These are phyloP conservation scores for Anabacerthia variegaticeps DNA, from an alignment of 2,797 vertebrate species.

Conservation along the genomic window DNA sequence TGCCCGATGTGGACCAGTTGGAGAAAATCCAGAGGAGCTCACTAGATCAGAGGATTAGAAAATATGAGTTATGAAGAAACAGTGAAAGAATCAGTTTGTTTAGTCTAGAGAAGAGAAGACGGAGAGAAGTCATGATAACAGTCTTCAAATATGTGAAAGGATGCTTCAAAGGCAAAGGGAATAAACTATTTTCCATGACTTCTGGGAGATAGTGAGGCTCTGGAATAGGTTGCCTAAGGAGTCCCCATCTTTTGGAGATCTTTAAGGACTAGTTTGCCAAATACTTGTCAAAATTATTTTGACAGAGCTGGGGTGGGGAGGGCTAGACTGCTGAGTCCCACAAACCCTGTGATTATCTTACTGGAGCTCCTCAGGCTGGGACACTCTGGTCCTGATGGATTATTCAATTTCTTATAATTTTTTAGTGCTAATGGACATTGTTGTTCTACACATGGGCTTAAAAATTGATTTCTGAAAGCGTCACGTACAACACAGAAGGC, in stretches of 20 bases:
- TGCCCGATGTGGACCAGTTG: not conserved
- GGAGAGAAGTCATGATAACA: conserved; percentile 44
- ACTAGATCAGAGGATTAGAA: conserved; percentile 61
- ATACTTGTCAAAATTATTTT: not conserved
- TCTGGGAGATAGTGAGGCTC: not conserved
- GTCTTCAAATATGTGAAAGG: conserved; percentile 49
- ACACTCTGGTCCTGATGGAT: not conserved
- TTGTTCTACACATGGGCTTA: not conserved
- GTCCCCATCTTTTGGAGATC: not conserved
- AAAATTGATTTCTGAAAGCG: not conserved
- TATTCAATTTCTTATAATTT: not conserved
- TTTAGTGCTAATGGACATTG: not conserved
- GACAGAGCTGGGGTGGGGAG: not conserved
- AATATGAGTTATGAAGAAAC: conserved; percentile 58
- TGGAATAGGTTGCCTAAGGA: not conserved
- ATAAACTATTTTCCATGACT: conserved; percentile 11
- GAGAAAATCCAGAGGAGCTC: conserved; percentile 61
- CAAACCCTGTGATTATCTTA: not conserved
- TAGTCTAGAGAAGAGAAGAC: conserved; percentile 56
- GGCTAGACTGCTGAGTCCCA: not conserved
- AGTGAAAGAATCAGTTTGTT: conserved; percentile 56
- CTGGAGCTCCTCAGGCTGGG: not conserved
- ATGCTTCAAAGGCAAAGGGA: conserved; percentile 33
- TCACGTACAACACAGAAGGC: not conserved
- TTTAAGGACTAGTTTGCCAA: not conserved